phyloP scores from a whole-genome alignment of 2,888 invertebrate genomes.

The Papilio elwesi region DNA sequence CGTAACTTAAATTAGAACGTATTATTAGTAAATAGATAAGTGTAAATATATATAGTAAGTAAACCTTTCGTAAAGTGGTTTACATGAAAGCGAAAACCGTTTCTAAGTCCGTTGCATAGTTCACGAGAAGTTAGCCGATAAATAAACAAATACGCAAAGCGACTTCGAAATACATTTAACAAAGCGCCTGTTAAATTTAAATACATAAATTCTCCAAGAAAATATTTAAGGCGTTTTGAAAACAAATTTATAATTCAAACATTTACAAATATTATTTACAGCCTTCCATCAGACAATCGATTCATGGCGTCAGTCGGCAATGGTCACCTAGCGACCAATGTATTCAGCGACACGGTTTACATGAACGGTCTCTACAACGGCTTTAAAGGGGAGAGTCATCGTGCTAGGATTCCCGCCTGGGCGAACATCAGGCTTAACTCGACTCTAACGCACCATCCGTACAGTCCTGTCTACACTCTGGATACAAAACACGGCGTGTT shows the following conservation, averaged over 20 bases:
- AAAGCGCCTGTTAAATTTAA: not conserved
- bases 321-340: slow-evolving; percentile 84
- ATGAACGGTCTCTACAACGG: slow-evolving; percentile 86
- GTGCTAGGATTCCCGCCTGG: slow-evolving; percentile 86
- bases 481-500: slow-evolving; percentile 77
- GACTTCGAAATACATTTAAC: no score
- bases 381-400: slow-evolving; percentile 79
- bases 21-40: no score
- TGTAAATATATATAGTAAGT: no score
- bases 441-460: slow-evolving; percentile 67
- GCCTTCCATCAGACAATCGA: slow-evolving; percentile 80
- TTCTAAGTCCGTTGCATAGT: no score
- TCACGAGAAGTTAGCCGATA: no score
- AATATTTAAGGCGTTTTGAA: not conserved
- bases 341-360: slow-evolving; percentile 84
- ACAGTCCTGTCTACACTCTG: slow-evolving; percentile 72
- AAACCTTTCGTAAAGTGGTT: no score
- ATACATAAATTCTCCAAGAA: not conserved
- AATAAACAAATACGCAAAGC: no score
- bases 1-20: no score
- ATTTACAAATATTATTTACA: slow-evolving; percentile 52
- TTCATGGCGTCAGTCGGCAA: slow-evolving; percentile 86
- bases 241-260: not conserved
- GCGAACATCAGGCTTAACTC: slow-evolving; percentile 81
- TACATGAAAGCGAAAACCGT: no score